phyloP scores from a whole-genome alignment of 1,140 invertebrate genomes.

The Zaprionus ornatus region DNA sequence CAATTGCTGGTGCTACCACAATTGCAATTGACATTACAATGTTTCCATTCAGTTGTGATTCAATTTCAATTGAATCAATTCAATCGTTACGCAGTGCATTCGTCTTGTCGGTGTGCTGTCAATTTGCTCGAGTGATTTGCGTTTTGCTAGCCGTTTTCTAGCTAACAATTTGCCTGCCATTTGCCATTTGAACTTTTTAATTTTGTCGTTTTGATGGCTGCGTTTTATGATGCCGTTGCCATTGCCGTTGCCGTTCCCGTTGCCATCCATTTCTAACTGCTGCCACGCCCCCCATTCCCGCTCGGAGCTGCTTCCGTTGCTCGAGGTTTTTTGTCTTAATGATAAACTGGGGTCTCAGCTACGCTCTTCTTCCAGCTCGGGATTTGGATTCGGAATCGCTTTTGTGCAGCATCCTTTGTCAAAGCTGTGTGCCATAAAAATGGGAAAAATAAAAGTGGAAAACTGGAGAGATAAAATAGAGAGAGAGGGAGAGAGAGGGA shows the following conservation, averaged over 20 bases:
- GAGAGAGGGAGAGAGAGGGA: neutral
- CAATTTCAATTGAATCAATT: neutral
- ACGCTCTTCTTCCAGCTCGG: conserved; percentile 34
- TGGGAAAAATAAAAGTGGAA: conserved; percentile 31
- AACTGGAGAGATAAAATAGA: conserved; percentile 11
- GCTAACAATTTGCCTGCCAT: conserved; percentile 70
- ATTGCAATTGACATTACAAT: neutral
- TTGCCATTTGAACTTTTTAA: conserved; percentile 80
- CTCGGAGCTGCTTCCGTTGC: conserved; percentile 50
- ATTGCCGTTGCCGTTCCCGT: conserved; percentile 37
- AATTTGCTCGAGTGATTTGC: conserved; percentile 20
- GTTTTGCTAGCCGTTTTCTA: conserved; percentile 46
- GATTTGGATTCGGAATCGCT: conserved; percentile 41
- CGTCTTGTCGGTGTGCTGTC: conserved; percentile 14
- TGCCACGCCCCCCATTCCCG: conserved; percentile 25
- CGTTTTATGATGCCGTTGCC: conserved; percentile 78
- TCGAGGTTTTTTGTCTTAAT: conserved; percentile 64
- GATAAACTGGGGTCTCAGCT: conserved; percentile 65
- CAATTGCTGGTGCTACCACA: neutral
- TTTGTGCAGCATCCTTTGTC: conserved; percentile 70
- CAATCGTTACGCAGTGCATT: conserved; percentile 12
- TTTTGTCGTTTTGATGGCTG: conserved; percentile 79
- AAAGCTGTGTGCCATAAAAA: conserved; percentile 72
- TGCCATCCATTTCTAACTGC: conserved; percentile 61
- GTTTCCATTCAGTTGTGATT: neutral